These are phyloP conservation scores for Crossocerus cetratus DNA, from an alignment of 2,888 invertebrate genomes.

Conservation along the genomic window DNA sequence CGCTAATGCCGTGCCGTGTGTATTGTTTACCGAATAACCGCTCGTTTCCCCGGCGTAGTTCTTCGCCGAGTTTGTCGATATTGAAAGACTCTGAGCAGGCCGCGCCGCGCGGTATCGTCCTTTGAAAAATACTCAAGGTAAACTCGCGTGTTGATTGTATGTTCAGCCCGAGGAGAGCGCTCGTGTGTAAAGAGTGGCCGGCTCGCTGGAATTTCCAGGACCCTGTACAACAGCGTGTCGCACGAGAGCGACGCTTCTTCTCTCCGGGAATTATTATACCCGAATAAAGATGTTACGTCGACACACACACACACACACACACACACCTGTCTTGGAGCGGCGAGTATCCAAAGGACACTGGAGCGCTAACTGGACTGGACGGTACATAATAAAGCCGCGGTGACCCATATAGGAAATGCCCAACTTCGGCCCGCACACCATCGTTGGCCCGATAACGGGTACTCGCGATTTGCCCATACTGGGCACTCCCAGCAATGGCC, in stretches of 20 bases:
- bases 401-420: too few species aligned
- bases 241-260: conserved; percentile 48
- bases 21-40: conserved; percentile 67
- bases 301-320: too few species aligned
- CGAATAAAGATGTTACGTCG: conserved; percentile 34
- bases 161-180: conserved; percentile 57
- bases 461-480: too few species aligned
- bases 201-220: conserved; percentile 59
- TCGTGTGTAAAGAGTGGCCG: conserved; percentile 57
- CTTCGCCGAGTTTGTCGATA: conserved; percentile 58
- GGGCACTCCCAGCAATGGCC: too few species aligned
- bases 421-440: too few species aligned
- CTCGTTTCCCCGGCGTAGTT: conserved; percentile 47
- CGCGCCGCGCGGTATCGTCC: conserved; percentile 58
- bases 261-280: conserved; percentile 57
- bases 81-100: conserved; percentile 54
- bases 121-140: conserved; percentile 69
- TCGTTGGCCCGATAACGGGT: too few species aligned
- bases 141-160: conserved; percentile 63
- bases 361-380: not conserved
- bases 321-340: conserved; percentile 20
- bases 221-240: conserved; percentile 47
- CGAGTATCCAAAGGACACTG: not conserved
- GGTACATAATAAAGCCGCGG: not conserved
- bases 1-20: conserved; percentile 66